Evolutionary conservation across 2,113 vertebrate species (phyloP), one percentile per base, ranked within the genome.

Genomic region (Lutjanus erythropterus): DNA sequence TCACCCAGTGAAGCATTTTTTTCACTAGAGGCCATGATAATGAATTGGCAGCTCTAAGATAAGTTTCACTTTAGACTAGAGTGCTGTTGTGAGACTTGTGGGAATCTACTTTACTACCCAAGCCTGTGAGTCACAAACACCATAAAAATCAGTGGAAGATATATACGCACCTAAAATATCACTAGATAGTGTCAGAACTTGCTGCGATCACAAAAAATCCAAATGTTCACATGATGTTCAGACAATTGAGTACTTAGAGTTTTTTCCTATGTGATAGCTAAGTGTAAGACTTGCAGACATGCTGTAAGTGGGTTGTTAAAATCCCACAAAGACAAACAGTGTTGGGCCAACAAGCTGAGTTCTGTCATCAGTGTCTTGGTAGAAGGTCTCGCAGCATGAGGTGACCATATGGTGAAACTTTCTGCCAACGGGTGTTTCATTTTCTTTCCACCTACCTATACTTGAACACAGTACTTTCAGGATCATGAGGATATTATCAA

Each of bases 341-440:
- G 65, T 64, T 33, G 27, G 33, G 50, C 55, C 68, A 58, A 41
- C 19, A 23, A 18, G 44, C 21, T 5, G 66, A 68, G 56, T 18
- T 21, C 50, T 9, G 18, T 73, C 31, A 3, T 42, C 46, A 4
- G 44, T 56, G 29, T 76, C 19, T 19, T 39, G 44, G 15, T 31
- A 4, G 31, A 61, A 76, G 62, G 75, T 78, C 52, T 44, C 19
- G 47, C 79, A 60, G 66, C 84, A 75, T 65, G 66, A 83, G 60
- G 73, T 10, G 55, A 58, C 75, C 86, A 87, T 78, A 81, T 86
- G 86, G 66, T 69, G 58, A 1, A 39, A 39, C 44, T 41, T 49
- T 35, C 75, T 60, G 78, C 75, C 78, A 77, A 21, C 3, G 33
- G 58, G 37, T 25, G 70, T 69, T 52, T 68, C 6, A 19, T 47